Conservation (phyloP, 2,888 invertebrate genomes). For the Oscheius sp. region DNA sequence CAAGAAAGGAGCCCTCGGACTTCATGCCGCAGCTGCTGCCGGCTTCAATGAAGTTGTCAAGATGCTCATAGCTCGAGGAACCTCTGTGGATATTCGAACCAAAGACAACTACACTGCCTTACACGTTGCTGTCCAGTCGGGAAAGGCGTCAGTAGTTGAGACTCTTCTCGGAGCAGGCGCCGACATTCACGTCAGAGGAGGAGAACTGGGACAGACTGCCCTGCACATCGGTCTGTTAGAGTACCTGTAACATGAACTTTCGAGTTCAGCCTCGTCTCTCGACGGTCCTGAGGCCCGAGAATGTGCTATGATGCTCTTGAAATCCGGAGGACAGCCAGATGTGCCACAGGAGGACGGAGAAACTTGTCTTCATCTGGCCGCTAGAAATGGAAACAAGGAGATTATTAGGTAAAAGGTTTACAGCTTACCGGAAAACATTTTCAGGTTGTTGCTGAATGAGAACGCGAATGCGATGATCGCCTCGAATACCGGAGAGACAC, state of each 20-base stretch:
- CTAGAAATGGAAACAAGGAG: constrained; percentile 88
- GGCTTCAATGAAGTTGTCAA: constrained; percentile 85
- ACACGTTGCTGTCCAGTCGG: constrained; percentile 87
- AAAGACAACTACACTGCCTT: constrained; percentile 98
- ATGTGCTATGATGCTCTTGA: constrained; percentile 95
- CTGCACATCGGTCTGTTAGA: constrained; percentile 84
- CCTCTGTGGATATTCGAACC: constrained; percentile 93
- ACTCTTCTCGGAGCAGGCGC: constrained; percentile 91
- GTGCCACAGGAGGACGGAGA: constrained; percentile 92
- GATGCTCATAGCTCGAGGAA: constrained; percentile 92
- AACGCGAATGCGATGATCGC: constrained; percentile 86
- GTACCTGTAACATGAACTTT: neutral
- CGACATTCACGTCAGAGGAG: constrained; percentile 90
- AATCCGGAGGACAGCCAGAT: constrained; percentile 96
- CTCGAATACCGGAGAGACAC: constrained; percentile 90
- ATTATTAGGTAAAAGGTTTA: constrained; percentile 77
- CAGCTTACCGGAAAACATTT: neutral
- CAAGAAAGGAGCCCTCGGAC: constrained; percentile 95
- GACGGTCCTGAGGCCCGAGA: constrained; percentile 82
- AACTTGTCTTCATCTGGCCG: constrained; percentile 95
- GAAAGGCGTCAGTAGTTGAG: constrained; percentile 73
- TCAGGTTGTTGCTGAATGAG: constrained; percentile 88
- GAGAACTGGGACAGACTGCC: constrained; percentile 86
- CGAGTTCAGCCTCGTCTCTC: constrained; percentile 56
- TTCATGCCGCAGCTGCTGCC: constrained; percentile 95